Percentiles rank a stretch among this genome's conserved stretches.
phyloP scores from a whole-genome alignment of 1,140 invertebrate species.

The Lethocerus indicus region DNA sequence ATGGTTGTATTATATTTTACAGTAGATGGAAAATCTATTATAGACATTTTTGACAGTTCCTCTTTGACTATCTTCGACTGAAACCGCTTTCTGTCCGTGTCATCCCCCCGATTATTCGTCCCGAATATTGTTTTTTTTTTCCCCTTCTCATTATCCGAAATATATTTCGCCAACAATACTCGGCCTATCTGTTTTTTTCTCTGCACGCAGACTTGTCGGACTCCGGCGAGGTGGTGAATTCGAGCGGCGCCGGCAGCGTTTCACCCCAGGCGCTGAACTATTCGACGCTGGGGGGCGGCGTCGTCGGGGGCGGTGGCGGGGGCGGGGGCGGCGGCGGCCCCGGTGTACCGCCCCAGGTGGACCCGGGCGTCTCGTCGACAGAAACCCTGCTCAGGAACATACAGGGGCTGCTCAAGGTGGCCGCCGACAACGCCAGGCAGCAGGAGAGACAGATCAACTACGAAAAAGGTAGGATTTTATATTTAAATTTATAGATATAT shows the following conservation, averaged over 20 bases:
- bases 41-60: too few species aligned
- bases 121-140: too few species aligned
- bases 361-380: conserved; percentile 55
- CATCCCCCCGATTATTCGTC: too few species aligned
- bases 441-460: conserved; percentile 89
- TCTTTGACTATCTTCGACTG: too few species aligned
- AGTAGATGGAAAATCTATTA: too few species aligned
- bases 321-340: conserved; percentile 26
- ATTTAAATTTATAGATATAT: not conserved
- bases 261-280: conserved; percentile 54
- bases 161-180: not conserved
- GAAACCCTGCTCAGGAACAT: conserved; percentile 88
- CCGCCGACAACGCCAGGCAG: conserved; percentile 85
- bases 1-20: too few species aligned
- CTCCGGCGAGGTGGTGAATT: conserved; percentile 33
- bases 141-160: too few species aligned
- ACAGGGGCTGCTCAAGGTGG: conserved; percentile 84
- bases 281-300: too few species aligned
- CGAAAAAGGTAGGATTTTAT: conserved; percentile 71
- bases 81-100: too few species aligned
- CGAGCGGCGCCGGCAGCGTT: conserved; percentile 36
- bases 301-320: conserved; percentile 30
- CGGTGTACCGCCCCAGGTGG: conserved; percentile 25
- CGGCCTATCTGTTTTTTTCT: too few species aligned
- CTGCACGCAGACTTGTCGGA: conserved; percentile 47